These are phyloP conservation scores for Phenganax stokvisi DNA, from an alignment of 92 coral and sea anemone genomes.

Conservation along the genomic window DNA sequence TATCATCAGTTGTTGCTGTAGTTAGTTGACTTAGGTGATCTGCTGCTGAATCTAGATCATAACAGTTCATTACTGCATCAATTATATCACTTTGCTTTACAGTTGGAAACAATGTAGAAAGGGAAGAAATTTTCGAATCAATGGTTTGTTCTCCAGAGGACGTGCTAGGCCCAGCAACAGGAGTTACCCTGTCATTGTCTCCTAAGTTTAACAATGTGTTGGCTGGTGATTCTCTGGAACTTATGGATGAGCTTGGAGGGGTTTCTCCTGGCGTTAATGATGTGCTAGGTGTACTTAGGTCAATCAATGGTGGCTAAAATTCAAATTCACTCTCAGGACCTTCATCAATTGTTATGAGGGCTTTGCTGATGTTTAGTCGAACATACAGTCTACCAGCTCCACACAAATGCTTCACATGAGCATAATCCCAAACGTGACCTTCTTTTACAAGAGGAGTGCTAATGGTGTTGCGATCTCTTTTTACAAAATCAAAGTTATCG, in stretches of 20 bases:
- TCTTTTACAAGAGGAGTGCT: constrained; percentile 42
- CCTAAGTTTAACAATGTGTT: neutral
- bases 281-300: constrained; percentile 19
- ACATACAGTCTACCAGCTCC: constrained; percentile 48
- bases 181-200: neutral
- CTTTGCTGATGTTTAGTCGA: constrained; percentile 39
- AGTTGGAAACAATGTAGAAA: constrained; percentile 44
- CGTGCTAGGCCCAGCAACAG: constrained; percentile 10
- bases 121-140: constrained; percentile 36
- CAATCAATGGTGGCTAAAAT: constrained; percentile 8
- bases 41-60: constrained; percentile 43
- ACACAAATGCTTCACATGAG: constrained; percentile 47
- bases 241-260: neutral
- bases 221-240: too few relatives aligned
- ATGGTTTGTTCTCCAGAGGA: constrained; percentile 35
- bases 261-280: neutral
- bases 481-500: constrained; percentile 34
- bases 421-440: constrained; percentile 45
- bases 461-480: constrained; percentile 37
- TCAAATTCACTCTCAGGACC: neutral
- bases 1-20: constrained; percentile 11
- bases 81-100: constrained; percentile 33
- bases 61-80: constrained; percentile 36
- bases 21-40: constrained; percentile 38
- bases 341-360: neutral